Conservation (phyloP, 2,797 vertebrate species). For the Rachycentron canadum region DNA sequence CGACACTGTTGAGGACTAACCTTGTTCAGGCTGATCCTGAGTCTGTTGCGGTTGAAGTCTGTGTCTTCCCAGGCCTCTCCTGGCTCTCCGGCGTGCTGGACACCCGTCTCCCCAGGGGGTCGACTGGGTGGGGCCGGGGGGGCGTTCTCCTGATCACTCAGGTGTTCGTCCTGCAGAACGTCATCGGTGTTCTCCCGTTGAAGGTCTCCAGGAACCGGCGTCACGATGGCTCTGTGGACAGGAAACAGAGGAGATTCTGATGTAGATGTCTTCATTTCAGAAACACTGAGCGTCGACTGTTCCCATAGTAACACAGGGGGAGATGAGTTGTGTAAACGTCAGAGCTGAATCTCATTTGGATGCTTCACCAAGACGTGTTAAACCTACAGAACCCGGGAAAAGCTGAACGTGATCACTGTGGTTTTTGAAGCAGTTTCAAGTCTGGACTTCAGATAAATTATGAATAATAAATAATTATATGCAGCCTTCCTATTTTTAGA, state of each 20-base stretch:
- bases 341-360: no score
- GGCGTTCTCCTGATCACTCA: constrained; percentile 98
- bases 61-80: constrained; percentile 96
- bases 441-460: no score
- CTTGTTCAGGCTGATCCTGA: constrained; percentile 98
- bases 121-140: constrained; percentile 86
- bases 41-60: constrained; percentile 98
- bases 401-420: no score
- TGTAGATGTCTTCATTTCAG: not conserved
- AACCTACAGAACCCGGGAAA: no score
- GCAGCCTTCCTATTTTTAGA: no score
- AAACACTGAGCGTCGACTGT: no score
- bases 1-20: constrained; percentile 65
- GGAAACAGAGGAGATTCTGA: constrained; percentile 23
- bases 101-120: constrained; percentile 77
- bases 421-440: no score
- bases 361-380: no score
- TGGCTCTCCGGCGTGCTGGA: constrained; percentile 78
- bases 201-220: constrained; percentile 91
- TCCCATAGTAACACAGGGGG: no score
- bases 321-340: no score
- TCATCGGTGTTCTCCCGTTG: constrained; percentile 98
- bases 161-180: constrained; percentile 95
- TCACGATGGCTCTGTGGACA: constrained; percentile 90
- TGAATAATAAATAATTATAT: no score